Evolutionary conservation across 2,888 invertebrate genomes (phyloP).

Genomic region (Cylloceria caligata): DNA sequence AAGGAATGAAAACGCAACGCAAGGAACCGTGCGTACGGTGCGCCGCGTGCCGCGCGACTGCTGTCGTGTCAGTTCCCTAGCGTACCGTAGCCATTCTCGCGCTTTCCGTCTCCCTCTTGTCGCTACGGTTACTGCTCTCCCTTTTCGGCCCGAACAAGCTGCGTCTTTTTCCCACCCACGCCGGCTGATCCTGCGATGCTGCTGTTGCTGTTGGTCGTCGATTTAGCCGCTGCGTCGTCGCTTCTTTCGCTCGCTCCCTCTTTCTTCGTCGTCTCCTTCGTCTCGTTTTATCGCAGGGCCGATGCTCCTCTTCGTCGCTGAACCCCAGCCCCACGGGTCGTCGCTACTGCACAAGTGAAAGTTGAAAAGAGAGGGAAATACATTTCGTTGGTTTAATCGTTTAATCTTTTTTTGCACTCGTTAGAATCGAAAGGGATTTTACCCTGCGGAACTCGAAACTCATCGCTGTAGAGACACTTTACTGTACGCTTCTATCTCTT

Average conservation of each 20-base stretch:
- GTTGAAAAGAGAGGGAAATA: not conserved
- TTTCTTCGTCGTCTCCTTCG: constrained; percentile 21
- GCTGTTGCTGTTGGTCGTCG: constrained; percentile 33
- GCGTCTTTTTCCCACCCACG: constrained; percentile 63
- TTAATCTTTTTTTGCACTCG: not conserved
- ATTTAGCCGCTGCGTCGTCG: constrained; percentile 43
- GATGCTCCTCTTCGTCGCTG: not conserved
- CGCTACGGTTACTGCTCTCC: constrained; percentile 61
- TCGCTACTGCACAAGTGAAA: constrained; percentile 12
- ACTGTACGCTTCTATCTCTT: not conserved
- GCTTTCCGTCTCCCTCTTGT: constrained; percentile 49
- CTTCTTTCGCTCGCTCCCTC: constrained; percentile 21
- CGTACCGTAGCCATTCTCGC: constrained; percentile 57
- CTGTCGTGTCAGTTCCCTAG: constrained; percentile 71
- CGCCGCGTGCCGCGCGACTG: constrained; percentile 83
- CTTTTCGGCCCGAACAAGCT: constrained; percentile 60
- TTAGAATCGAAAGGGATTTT: not conserved
- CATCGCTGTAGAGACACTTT: not conserved
- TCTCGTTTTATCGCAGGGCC: constrained; percentile 17
- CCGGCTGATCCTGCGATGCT: constrained; percentile 2
- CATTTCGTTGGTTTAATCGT: constrained; percentile 15
- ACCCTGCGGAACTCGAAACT: not conserved
- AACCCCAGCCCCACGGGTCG: constrained; percentile 5
- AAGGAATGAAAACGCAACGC: constrained; percentile 64
- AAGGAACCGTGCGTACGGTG: constrained; percentile 77